Conservation (phyloP, 2,888 invertebrate species). For the Rapana venosa region DNA sequence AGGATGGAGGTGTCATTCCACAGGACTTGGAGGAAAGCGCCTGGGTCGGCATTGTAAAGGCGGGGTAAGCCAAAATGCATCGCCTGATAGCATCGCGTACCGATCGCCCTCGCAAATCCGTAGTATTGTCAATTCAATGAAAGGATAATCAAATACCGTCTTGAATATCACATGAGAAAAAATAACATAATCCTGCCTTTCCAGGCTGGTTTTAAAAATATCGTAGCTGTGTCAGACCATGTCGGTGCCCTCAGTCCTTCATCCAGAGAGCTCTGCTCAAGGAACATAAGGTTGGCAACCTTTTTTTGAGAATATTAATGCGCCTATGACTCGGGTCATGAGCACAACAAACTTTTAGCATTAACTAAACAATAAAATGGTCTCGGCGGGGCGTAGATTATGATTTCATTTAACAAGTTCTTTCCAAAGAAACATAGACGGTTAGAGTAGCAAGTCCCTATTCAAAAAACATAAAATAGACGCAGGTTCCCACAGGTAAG, state of each 20-base stretch:
- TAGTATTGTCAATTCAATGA: too few species aligned
- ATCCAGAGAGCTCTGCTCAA: background rate
- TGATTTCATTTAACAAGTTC: background rate
- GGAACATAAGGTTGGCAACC: background rate
- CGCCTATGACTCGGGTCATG: background rate
- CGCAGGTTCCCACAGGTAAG: background rate
- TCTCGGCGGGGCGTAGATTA: background rate
- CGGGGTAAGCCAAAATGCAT: background rate
- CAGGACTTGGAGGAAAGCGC: background rate
- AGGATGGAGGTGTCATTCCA: too few species aligned
- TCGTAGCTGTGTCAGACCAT: background rate
- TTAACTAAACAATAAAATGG: background rate
- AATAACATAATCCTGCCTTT: background rate
- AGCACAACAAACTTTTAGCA: background rate
- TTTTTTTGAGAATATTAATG: background rate
- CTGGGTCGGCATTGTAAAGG: background rate
- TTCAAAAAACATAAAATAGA: background rate
- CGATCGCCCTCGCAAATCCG: background rate
- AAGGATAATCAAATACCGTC: background rate
- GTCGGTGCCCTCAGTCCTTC: background rate
- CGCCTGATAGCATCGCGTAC: too few species aligned
- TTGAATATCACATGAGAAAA: background rate
- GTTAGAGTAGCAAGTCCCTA: background rate
- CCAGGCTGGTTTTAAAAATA: background rate
- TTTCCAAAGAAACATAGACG: too few species aligned